phyloP scores from a whole-genome alignment of 2,888 invertebrate species.

The Drosophila fungiperda region DNA sequence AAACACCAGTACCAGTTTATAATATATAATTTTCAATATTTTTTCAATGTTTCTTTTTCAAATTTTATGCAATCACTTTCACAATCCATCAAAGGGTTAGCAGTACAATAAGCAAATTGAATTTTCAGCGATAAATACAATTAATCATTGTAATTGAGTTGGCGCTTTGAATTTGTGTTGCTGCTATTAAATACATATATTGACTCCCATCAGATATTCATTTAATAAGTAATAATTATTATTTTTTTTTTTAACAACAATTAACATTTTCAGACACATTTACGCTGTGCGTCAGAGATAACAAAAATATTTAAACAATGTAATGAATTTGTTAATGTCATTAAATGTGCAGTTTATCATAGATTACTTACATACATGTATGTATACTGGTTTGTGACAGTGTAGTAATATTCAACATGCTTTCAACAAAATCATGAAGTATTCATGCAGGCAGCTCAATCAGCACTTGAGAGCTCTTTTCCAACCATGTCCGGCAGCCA shows the following conservation, averaged over 20 bases:
- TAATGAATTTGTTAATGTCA: slow-evolving; percentile 65
- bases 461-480: slow-evolving; percentile 55
- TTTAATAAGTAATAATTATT: slow-evolving; percentile 42
- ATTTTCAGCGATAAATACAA: slow-evolving; percentile 56
- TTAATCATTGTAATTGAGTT: slow-evolving; percentile 72
- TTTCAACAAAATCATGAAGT: slow-evolving; percentile 26
- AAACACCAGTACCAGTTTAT: neutral
- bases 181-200: slow-evolving; percentile 28
- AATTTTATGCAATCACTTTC: slow-evolving; percentile 75
- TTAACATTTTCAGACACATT: slow-evolving; percentile 42
- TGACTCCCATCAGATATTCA: slow-evolving; percentile 21
- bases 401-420: slow-evolving; percentile 21
- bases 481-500: slow-evolving; percentile 47
- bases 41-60: slow-evolving; percentile 25
- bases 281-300: slow-evolving; percentile 51
- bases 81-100: slow-evolving; percentile 60
- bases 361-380: neutral
- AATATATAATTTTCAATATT: slow-evolving; percentile 14
- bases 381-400: neutral
- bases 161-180: slow-evolving; percentile 15
- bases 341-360: slow-evolving; percentile 24
- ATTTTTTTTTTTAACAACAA: slow-evolving; percentile 27
- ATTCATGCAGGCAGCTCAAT: slow-evolving; percentile 62
- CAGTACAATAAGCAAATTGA: slow-evolving; percentile 60
- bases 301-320: slow-evolving; percentile 38